Base-by-base conservation (phyloP, 2,888 invertebrate species). In the Graphium colonna region DNA sequence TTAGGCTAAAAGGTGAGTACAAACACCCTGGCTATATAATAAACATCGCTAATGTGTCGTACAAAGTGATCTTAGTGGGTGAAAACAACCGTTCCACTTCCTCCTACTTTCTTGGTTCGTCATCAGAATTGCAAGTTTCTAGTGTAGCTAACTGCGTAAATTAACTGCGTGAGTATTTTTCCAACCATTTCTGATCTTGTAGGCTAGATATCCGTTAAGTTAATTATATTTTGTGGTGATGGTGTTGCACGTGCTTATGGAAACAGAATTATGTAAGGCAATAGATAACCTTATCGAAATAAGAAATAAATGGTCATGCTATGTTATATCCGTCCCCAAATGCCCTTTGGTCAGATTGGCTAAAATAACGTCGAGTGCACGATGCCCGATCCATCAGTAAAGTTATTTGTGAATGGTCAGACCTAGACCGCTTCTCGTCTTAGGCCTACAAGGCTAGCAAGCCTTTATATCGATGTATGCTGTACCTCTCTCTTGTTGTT, bases 1-100 rank as follows among this genome's bases (percentile, higher is more conserved):
- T 76, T 77, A 68, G 68, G 76, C 75, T 73, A 64, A 75, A 83
- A 85, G 81, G 88, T 87, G 65, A 81, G 86, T 76, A 62, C 57
- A 60, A 38, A 52, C 55, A 43, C 33, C 15, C 12, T n/a, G n/a
- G 44, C 26, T 33, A 40, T 46, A 17, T 16, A 28, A 50, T 49
- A 26, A 49, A 44, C 42, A 51, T 26, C 33, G 12, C 21, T 15
- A 33, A 57, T 26, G 40, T 63, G 36, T 61, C 51, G 43, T 42
- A 57, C 52, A 7, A 56, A 51, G 61, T 56, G 46, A 43, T 54
- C 52, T 42, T 53, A 12, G 21, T 41, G n/a, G 55, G 49, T 60
- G 48, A 63, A 63, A 63, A 64, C 45, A 59, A 44, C 52, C 43
- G 52, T 57, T 51, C 55, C 58, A 64, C 51, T 67, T 63, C 64